These are phyloP conservation scores for Ischnura elegans DNA, from an alignment of 2,888 invertebrate genomes.

Conservation along the genomic window DNA sequence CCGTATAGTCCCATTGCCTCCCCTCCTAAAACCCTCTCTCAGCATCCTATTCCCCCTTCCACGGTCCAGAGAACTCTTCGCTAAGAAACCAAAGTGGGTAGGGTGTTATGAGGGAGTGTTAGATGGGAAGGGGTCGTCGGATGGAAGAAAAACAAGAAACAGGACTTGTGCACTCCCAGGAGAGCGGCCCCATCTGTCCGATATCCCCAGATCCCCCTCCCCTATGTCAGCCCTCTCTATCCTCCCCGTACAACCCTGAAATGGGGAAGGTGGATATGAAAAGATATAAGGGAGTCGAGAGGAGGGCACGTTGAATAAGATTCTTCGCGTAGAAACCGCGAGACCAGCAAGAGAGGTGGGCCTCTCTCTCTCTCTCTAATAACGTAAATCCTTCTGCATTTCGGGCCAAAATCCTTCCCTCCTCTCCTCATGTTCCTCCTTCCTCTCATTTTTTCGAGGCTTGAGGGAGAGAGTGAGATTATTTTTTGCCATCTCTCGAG, in stretches of 20 bases:
- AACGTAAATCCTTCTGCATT: conserved; percentile 40
- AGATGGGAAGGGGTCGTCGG: conserved; percentile 5
- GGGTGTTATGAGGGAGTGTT: background rate
- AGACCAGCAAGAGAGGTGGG: background rate
- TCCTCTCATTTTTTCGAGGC: background rate
- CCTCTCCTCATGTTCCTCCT: background rate
- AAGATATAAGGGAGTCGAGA: background rate
- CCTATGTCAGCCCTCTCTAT: background rate
- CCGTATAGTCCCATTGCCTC: background rate
- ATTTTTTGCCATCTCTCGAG: conserved; percentile 24
- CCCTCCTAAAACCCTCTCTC: background rate
- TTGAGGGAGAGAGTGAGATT: background rate
- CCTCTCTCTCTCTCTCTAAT: too few species aligned
- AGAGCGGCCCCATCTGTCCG: conserved; percentile 66
- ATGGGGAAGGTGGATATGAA: conserved; percentile 48
- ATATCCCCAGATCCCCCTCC: conserved; percentile 31
- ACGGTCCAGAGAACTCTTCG: conserved; percentile 38
- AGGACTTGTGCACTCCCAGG: conserved; percentile 48
- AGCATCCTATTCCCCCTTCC: background rate
- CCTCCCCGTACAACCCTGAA: background rate
- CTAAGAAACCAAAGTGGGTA: conserved; percentile 23
- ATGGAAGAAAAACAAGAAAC: conserved; percentile 51
- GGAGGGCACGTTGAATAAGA: conserved; percentile 38
- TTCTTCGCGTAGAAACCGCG: conserved; percentile 29
- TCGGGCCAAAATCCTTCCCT: conserved; percentile 1